A percentile compares a stretch with the other conserved stretches of the same genome.
Conservation (phyloP, 1,140 invertebrate genomes). For the Pseudoatta argentina region DNA sequence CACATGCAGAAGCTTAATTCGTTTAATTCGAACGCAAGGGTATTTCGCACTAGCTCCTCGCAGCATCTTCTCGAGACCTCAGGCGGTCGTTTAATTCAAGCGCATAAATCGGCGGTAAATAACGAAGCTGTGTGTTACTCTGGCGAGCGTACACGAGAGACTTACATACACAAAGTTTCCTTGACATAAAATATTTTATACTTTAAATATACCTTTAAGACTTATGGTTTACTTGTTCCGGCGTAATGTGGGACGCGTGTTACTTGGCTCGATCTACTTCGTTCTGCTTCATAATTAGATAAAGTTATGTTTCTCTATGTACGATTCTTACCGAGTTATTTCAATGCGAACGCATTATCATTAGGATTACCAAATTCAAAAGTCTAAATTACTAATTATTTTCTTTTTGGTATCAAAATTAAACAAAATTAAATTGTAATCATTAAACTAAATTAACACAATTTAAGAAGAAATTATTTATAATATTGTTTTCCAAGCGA, state of each 20-base stretch:
- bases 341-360: not conserved
- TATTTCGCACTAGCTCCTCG: slow-evolving; percentile 11
- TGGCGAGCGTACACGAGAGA: not conserved
- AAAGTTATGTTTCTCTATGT: not conserved
- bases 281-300: not conserved
- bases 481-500: no score
- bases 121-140: slow-evolving; percentile 16
- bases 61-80: slow-evolving; percentile 18
- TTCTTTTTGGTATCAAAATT: no score
- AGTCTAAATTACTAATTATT: no score
- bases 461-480: no score
- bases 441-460: no score
- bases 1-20: slow-evolving; percentile 34
- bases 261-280: not conserved
- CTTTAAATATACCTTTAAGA: not conserved
- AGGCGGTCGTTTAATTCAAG: slow-evolving; percentile 47
- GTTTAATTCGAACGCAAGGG: slow-evolving; percentile 44
- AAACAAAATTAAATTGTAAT: no score
- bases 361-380: no score
- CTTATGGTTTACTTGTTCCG: not conserved
- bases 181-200: slow-evolving; percentile 47
- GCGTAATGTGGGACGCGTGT: not conserved
- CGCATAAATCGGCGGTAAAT: slow-evolving; percentile 6
- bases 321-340: not conserved
- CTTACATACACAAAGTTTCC: slow-evolving; percentile 2